Evolutionary conservation across 1,140 invertebrate genomes (phyloP).

Genomic region (Drosophila erecta): DNA sequence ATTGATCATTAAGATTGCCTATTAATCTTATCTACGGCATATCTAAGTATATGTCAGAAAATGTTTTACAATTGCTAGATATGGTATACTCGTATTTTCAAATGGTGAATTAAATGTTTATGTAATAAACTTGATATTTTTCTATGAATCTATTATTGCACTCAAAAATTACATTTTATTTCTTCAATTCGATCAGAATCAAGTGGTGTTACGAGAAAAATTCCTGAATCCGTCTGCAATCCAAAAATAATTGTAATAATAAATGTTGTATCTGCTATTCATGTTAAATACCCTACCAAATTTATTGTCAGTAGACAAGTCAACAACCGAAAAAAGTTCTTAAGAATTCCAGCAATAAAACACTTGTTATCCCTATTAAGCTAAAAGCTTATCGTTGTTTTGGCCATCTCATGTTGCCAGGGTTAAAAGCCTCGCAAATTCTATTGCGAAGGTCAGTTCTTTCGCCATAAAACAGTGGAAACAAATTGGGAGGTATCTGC

Average conservation of each 20-base stretch:
- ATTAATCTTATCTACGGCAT: not conserved
- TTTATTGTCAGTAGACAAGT: slow-evolving; percentile 14
- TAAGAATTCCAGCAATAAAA: slow-evolving; percentile 10
- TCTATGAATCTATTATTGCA: not conserved
- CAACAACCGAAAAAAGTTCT: not conserved
- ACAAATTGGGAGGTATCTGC: not conserved
- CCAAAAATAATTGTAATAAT: too few relatives aligned
- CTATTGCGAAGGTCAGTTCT: slow-evolving; percentile 52
- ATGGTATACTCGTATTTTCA: too few relatives aligned
- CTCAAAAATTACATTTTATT: too few relatives aligned
- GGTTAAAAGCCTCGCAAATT: slow-evolving; percentile 31
- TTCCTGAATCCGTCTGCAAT: too few relatives aligned
- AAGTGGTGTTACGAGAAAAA: too few relatives aligned
- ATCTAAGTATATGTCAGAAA: too few relatives aligned
- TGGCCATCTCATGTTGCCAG: slow-evolving; percentile 13
- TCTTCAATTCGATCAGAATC: too few relatives aligned
- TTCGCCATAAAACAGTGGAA: not conserved
- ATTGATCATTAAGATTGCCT: not conserved
- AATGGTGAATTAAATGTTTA: not conserved
- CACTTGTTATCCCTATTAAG: not conserved
- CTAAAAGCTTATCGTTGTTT: slow-evolving; percentile 38
- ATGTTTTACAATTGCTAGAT: too few relatives aligned
- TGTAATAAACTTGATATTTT: too few relatives aligned
- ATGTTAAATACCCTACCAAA: not conserved
- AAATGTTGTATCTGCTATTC: not conserved